Evolutionary conservation across 2,113 vertebrate species (phyloP), one percentile per base, ranked within the genome.

Genomic region (Aix galericulata): DNA sequence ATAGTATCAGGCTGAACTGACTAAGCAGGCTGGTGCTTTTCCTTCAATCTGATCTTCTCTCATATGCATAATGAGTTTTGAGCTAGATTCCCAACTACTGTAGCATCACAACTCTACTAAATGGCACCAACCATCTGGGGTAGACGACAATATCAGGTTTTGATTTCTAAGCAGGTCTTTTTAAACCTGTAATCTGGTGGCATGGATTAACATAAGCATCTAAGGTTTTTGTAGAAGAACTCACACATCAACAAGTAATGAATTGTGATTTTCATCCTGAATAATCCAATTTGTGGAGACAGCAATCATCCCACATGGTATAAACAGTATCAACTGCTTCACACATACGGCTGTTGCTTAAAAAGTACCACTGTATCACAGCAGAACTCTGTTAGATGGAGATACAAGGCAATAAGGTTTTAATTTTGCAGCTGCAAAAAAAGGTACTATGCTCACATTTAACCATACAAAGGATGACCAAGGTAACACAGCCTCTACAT

Each of bases 251-350:
- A 36, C 9, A 68, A 86, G 79, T 90, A 95, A 94, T 64, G 76
- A 86, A 69, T 14, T 68, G 42, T 86, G 82, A 90, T 88, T 88
- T 90, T 84, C 60, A 93, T 94, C 40, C 88, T 8, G 3, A 73
- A 72, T 72, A 91, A 89, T 93, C 59, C 85, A 91, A 53, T 90
- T 74, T 94, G 72, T 71, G 36, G 40, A 72, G 79, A 86, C 29
- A 52, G 72, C 50, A 75, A 31, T 69, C 48, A 81, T 34, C 62
- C 53, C 32, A 68, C 67, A 74, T 53, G 20, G 52, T 60, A 71
- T 9, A 86, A 86, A 74, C 27, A 63, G 13, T 26, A 62, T 44
- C 59, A 95, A 60, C 23, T 63, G 66, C 56, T 53, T 75, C 18
- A 4, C 42, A 78, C 68, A 72, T 25, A 74, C 0, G 0, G 46